Base-by-base conservation (phyloP, 2,888 invertebrate genomes). In the Protula sp. region DNA sequence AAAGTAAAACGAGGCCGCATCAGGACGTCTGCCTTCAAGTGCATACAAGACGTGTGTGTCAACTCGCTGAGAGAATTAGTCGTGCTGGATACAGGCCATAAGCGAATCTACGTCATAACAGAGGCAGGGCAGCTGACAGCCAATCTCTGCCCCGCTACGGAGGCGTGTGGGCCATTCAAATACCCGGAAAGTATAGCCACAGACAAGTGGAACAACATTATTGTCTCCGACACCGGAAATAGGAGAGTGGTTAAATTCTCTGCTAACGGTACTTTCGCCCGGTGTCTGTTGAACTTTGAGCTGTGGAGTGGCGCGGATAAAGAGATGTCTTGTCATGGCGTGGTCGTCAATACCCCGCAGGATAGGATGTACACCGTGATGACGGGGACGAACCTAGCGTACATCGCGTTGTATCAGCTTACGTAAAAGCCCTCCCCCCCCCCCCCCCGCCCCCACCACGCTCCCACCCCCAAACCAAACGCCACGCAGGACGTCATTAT, bases 151-250 rank as follows among this genome's bases (percentile, higher is more conserved):
- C 59, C 59, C 1, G 28, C 54, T 2, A 28, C 50, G 4, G 52
- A 59, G 27, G 22, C 59, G 2, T 63, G 63, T 52, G 63, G 63
- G 1, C 38, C n/a, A 2, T 38, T 63, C 3, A 47, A 26, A 29
- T 30, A 51, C 24, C 63, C 65, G 4, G 30, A 26, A 9, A n/a
- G 57, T n/a, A 19, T 65, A 9, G 29, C 63, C 14, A 47, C 55
- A 2, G 65, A 65, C 54, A 19, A 28, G 24, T 38, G 54, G 24
- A 51, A 38, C 30, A 61, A 56, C 47, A 30, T 63, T 48, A 58
- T 52, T 47, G 57, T 65, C 19, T 51, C 60, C 2, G 65, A 65
- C 53, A 51, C 59, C 1, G 59, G 51, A n/a, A 51, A 59, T 14
- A 38, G 54, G 24, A 26, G 59, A 19, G 57, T 65, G 9, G 57